Evolutionary conservation across 2,888 invertebrate genomes (phyloP), one percentile per base, ranked within the genome.

Genomic region (Phengaris arion): DNA sequence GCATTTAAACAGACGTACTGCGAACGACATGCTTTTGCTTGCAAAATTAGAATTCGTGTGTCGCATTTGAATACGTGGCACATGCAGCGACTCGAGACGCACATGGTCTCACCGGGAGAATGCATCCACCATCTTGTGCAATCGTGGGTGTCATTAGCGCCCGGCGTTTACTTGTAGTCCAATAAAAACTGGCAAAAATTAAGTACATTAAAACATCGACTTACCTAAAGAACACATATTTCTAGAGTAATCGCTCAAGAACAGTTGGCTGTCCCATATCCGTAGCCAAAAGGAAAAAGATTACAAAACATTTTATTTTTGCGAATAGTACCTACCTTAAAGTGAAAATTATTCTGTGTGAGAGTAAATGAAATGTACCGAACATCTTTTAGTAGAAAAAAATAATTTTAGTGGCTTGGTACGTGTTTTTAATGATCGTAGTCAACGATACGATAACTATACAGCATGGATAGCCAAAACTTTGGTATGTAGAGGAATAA

Each of bases 11-110:
- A 85, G 83, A 85, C 82, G 82, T 82, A 83, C 83, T 85, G 84
- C 83, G 81, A 84, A 83, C 77, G 83, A 84, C 85, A 86, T 85
- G 87, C 83, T 84, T 84, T 84, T 85, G 84, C 78, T 78, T 78
- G 79, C 81, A 79, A 78, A 90, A 85, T 88, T 90, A 89, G 89
- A 89, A 87, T 85, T 85, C 82, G 85, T 81, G 86, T 85, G 85
- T 86, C 85, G 83, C 79, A 75, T 79, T 74, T 77, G 73, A 77
- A 75, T 82, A 84, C 82, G 82, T 82, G 81, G 82, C 81, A 83
- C 83, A 79, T 78, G 79, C 81, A 79, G 12, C 81, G 81, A 79
- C 52, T 81, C 81, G 81, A 81, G 83, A 84, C 83, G 84, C 89
- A 89, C 86, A 87, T 88, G 89, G 80, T 80, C 83, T 84, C 80